Base-by-base conservation (phyloP, 1,140 invertebrate genomes). In the Calephelis virginiensis region DNA sequence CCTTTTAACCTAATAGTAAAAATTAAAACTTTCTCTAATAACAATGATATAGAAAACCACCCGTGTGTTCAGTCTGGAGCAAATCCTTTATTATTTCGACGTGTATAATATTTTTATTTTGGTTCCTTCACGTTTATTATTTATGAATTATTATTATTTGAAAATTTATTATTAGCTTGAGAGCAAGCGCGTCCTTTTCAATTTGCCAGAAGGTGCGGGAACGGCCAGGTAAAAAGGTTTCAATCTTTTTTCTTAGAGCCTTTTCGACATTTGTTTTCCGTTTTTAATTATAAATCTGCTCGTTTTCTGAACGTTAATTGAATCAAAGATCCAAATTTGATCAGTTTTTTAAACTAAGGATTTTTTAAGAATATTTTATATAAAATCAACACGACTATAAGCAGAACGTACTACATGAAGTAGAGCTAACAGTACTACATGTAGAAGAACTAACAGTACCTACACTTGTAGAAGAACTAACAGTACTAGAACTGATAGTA, bases 81-180 rank as follows among this genome's bases (percentile, higher is more conserved):
- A 78, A 90, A 90, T 90, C 85, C 88, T 90, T 90, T 89, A 90
- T 89, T 90, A 88, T 90, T 89, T 84, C 80, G 86, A 86, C 80
- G 82, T 87, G 85, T 84, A 83, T 83, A 81, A 77, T 83, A 86
- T 87, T 88, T 86, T 90, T 89, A 89, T 89, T 88, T 89, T 85
- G 76, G 83, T 80, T 80, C 81, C 70, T 73, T 70, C 83, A 83
- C 82, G 85, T 88, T 89, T 90, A 90, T 90, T 90, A 90, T 90
- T 88, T 90, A 89, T 89, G 88, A 86, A 90, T 90, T 90, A 90
- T 88, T 90, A 90, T 89, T 90, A 90, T 90, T 90, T 88, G 83
- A 80, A 79, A 82, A 86, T 89, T 85, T 89, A 90, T 90, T 90
- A 90, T 90, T 85, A 88, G 70, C 75, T 83, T 61, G 74, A 75